Conservation (phyloP, 1,140 invertebrate species). For the Glomeris maerens region DNA sequence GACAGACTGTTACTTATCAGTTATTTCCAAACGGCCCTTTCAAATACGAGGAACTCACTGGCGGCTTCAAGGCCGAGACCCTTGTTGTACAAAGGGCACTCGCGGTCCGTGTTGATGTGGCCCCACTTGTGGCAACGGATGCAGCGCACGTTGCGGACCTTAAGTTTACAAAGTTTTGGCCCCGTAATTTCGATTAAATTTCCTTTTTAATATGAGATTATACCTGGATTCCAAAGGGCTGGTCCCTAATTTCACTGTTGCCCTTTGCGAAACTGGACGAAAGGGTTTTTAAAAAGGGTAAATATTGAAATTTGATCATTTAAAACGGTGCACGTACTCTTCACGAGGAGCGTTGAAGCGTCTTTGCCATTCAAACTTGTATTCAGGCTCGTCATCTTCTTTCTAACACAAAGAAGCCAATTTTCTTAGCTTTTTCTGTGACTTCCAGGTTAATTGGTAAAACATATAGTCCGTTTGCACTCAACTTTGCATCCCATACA, state of each 20-base stretch:
- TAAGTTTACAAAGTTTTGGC: slow-evolving; percentile 4
- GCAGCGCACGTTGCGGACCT: slow-evolving; percentile 89
- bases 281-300: slow-evolving; percentile 5
- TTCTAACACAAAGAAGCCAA: slow-evolving; percentile 41
- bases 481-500: no score
- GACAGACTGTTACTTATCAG: no score
- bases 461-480: no score
- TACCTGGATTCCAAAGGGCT: slow-evolving; percentile 91
- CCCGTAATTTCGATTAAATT: background rate
- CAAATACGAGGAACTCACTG: no score
- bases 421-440: background rate
- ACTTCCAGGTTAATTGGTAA: no score
- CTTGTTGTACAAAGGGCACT: slow-evolving; percentile 83
- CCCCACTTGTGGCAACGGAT: slow-evolving; percentile 99
- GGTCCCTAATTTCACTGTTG: slow-evolving; percentile 89
- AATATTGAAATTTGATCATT: no score
- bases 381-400: slow-evolving; percentile 83
- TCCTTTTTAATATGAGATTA: background rate
- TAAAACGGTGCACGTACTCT: no score
- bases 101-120: slow-evolving; percentile 95
- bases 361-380: slow-evolving; percentile 98
- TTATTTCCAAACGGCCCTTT: no score
- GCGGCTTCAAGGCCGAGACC: slow-evolving; percentile 46
- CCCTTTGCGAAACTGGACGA: slow-evolving; percentile 73
- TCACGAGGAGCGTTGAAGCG: slow-evolving; percentile 98